Evolutionary conservation across 2,113 vertebrate genomes (phyloP).

Genomic region (Glaucomys volans): DNA sequence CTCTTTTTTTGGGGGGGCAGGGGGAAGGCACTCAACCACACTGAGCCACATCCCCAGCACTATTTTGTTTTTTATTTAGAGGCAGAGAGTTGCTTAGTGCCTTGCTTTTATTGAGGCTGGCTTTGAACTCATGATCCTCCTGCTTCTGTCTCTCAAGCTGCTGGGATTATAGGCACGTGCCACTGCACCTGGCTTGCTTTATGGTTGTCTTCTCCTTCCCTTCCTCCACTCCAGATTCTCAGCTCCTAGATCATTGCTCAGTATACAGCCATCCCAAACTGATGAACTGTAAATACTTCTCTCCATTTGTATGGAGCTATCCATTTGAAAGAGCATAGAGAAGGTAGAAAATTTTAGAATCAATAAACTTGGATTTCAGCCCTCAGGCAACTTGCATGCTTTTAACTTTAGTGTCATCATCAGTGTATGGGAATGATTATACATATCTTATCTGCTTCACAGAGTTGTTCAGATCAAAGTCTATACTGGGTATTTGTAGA

Average conservation of each 20-base stretch:
- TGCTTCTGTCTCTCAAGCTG: too few relatives aligned
- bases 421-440: constrained; percentile 5
- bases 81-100: too few relatives aligned
- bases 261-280: not conserved
- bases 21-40: too few relatives aligned
- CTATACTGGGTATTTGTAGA: not conserved
- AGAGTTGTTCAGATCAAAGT: constrained; percentile 18
- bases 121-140: too few relatives aligned
- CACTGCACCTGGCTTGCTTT: too few relatives aligned
- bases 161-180: too few relatives aligned
- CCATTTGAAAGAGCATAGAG: not conserved
- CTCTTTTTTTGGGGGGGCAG: too few relatives aligned
- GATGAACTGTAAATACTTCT: not conserved
- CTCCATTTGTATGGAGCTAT: not conserved
- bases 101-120: too few relatives aligned
- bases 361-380: not conserved
- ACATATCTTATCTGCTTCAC: not conserved
- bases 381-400: not conserved
- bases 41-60: too few relatives aligned
- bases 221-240: not conserved
- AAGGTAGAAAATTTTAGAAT: not conserved
- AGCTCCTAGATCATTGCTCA: not conserved
- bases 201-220: not conserved
- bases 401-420: constrained; percentile 38
- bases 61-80: too few relatives aligned